A percentile compares a stretch with the other conserved stretches of the same genome.
phyloP scores from a whole-genome alignment of 2,113 vertebrate species.

The Scortum barcoo region DNA sequence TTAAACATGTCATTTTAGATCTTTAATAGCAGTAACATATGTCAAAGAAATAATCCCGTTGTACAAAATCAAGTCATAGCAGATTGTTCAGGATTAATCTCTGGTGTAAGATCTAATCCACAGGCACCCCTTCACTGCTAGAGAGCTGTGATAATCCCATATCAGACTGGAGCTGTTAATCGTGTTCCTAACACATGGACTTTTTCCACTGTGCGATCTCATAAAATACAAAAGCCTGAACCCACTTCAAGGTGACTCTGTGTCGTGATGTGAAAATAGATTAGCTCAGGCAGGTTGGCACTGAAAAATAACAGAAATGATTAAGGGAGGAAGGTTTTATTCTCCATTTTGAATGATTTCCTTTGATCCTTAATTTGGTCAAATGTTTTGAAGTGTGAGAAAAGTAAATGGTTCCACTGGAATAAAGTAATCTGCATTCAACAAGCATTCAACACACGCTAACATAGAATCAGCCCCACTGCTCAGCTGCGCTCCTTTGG shows the following conservation, averaged over 20 bases:
- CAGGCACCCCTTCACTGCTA: conserved; percentile 29
- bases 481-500: conserved; percentile 51
- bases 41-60: conserved; percentile 64
- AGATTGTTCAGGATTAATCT: conserved; percentile 72
- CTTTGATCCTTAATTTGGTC: conserved; percentile 28
- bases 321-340: neutral
- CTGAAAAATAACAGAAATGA: conserved; percentile 8
- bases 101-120: conserved; percentile 69
- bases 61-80: conserved; percentile 58
- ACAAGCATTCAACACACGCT: conserved; percentile 22
- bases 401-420: conserved; percentile 23
- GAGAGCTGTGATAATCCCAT: conserved; percentile 64
- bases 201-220: conserved; percentile 24
- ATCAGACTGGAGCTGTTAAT: conserved; percentile 61
- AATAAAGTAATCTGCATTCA: conserved; percentile 32
- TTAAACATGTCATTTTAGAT: conserved; percentile 34
- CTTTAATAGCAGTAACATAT: conserved; percentile 49
- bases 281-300: neutral
- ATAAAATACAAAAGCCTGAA: conserved; percentile 12
- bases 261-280: conserved; percentile 32
- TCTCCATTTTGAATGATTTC: conserved; percentile 4
- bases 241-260: conserved; percentile 48
- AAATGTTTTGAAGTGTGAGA: conserved; percentile 15
- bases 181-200: conserved; percentile 47
- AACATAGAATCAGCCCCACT: conserved; percentile 33